phyloP scores from a whole-genome alignment of 2,113 vertebrate genomes.

The Gavialis gangeticus region DNA sequence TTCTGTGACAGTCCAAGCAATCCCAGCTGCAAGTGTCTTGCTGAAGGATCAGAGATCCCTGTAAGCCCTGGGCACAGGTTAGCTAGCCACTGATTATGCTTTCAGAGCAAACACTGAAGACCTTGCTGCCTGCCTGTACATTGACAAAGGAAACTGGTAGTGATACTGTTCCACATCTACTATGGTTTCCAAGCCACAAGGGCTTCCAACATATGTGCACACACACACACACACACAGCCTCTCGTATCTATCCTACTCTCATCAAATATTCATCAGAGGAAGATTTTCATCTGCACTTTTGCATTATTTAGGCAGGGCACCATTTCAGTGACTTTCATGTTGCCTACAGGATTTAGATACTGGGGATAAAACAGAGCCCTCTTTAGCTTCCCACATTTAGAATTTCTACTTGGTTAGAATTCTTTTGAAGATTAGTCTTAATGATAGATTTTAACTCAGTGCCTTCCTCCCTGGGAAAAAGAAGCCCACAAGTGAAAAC shows the following conservation, averaged over 20 bases:
- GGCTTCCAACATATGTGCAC: neutral
- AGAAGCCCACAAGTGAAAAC: neutral
- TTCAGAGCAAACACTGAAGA: fast-evolving
- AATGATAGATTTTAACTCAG: slow-evolving; percentile 26
- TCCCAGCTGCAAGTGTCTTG: fast-evolving
- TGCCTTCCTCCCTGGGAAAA: slow-evolving; percentile 18
- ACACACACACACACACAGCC: neutral
- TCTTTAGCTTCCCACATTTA: slow-evolving; percentile 22
- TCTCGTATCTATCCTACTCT: neutral
- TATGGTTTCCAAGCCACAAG: neutral
- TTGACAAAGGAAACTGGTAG: neutral
- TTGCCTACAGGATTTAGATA: slow-evolving; percentile 47
- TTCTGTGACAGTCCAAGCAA: neutral
- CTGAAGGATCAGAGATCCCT: neutral
- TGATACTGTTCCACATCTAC: neutral
- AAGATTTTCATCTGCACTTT: slow-evolving; percentile 31
- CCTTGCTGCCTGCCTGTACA: neutral
- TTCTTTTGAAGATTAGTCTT: slow-evolving; percentile 40
- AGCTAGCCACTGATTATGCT: neutral
- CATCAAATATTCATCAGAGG: slow-evolving; percentile 59
- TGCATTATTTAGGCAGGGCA: slow-evolving; percentile 54
- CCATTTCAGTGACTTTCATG: slow-evolving; percentile 36
- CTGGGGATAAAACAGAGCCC: slow-evolving; percentile 27
- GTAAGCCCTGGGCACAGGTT: neutral
- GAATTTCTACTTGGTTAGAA: slow-evolving; percentile 52